Percentiles rank a stretch among this genome's conserved stretches.
Evolutionary conservation across 2,113 vertebrate genomes (phyloP).

Genomic region (Aegotheles bennettii): DNA sequence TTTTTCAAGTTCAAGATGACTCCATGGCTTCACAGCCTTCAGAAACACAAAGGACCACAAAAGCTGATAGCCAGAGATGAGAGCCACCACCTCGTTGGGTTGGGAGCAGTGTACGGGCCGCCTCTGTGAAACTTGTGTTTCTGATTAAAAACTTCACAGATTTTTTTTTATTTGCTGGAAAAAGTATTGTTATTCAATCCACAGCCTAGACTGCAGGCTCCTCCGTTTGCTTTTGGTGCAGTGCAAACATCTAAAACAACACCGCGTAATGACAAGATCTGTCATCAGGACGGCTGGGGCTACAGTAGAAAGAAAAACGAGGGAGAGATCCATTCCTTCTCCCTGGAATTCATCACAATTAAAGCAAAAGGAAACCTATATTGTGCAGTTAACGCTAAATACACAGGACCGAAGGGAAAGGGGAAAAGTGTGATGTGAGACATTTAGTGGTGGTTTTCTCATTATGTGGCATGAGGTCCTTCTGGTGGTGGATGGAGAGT

Average conservation of each 20-base stretch:
- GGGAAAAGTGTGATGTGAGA: background rate
- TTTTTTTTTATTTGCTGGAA: background rate
- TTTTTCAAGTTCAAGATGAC: background rate
- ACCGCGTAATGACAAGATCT: conserved; percentile 53
- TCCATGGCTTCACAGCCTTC: background rate
- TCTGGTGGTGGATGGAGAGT: background rate
- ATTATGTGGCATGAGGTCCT: background rate
- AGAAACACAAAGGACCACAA: background rate
- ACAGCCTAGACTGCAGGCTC: conserved; percentile 45
- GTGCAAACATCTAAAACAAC: conserved; percentile 60
- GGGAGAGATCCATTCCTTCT: background rate
- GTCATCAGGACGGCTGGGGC: conserved; percentile 20
- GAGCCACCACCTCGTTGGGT: background rate
- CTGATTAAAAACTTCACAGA: conserved; percentile 55
- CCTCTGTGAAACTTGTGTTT: background rate
- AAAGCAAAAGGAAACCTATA: conserved; percentile 20
- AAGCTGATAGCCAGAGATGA: background rate
- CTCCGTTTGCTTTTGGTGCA: conserved; percentile 61
- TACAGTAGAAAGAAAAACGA: conserved; percentile 35
- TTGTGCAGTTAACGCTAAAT: background rate
- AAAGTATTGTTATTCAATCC: conserved; percentile 61
- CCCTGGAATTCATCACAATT: conserved; percentile 11
- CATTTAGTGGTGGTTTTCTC: background rate
- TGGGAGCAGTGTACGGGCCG: background rate
- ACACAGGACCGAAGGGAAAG: background rate